Conservation (phyloP, 2,888 invertebrate species). For the Pterobdella sp. region DNA sequence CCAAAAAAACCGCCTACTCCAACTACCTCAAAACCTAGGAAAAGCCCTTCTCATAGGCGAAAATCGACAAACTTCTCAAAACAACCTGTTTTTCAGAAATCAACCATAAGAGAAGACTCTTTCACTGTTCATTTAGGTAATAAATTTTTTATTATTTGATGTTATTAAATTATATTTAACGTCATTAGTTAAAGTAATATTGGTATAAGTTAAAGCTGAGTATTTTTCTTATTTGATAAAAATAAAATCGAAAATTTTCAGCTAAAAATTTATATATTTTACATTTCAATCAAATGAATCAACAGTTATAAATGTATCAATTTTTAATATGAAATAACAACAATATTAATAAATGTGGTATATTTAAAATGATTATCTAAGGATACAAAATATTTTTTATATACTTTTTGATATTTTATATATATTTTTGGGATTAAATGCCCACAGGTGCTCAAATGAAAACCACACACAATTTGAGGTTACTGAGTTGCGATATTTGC, state of each 20-base stretch:
- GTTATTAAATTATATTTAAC: not conserved
- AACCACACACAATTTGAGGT: conserved; percentile 92
- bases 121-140: conserved; percentile 85
- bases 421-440: no score
- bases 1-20: not conserved
- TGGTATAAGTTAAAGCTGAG: no score
- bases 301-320: no score
- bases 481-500: conserved; percentile 74
- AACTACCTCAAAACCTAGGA: not conserved
- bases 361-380: no score
- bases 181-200: no score
- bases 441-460: conserved; percentile 88
- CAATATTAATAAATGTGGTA: no score
- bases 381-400: no score
- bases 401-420: conserved; percentile 10
- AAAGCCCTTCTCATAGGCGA: not conserved
- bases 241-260: no score
- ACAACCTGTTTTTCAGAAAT: conserved; percentile 21
- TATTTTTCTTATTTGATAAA: no score
- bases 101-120: conserved; percentile 66
- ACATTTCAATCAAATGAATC: no score
- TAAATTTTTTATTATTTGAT: conserved; percentile 3
- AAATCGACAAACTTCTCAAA: not conserved
- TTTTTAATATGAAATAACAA: no score
- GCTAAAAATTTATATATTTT: no score